These are phyloP conservation scores for Pelmatolapia mariae DNA, from an alignment of 2,113 vertebrate genomes.

Conservation along the genomic window DNA sequence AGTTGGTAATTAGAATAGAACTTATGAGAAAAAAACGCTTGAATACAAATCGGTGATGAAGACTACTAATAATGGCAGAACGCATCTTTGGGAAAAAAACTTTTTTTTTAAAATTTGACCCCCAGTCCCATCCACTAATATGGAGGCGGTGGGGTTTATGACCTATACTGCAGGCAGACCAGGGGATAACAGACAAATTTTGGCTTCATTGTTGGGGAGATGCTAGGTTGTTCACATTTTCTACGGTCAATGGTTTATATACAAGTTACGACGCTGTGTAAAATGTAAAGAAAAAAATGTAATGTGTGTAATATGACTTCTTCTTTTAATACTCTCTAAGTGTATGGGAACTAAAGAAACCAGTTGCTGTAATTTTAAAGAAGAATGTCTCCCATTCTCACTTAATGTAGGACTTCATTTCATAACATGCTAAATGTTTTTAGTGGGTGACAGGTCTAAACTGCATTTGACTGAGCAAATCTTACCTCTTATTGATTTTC, in stretches of 20 bases:
- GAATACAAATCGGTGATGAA: not conserved
- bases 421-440: not conserved
- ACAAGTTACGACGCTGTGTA: not conserved
- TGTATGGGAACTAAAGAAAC: not conserved
- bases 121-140: not conserved
- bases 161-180: too few species aligned
- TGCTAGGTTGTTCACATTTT: not conserved
- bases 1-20: not conserved
- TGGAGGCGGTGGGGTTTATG: not conserved
- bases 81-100: not conserved
- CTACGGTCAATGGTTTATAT: not conserved
- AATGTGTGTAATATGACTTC: not conserved
- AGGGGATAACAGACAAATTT: not conserved
- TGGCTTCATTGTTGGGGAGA: not conserved
- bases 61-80: not conserved
- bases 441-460: not conserved
- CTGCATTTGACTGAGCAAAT: not conserved
- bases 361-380: not conserved
- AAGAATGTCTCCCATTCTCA: not conserved
- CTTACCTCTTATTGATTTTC: not conserved
- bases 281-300: not conserved
- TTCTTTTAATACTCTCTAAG: not conserved
- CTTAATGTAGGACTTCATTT: not conserved
- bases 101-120: not conserved
- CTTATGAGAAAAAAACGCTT: not conserved